Base-by-base conservation (phyloP, 2,888 invertebrate genomes). In the Napeogenes inachia region DNA sequence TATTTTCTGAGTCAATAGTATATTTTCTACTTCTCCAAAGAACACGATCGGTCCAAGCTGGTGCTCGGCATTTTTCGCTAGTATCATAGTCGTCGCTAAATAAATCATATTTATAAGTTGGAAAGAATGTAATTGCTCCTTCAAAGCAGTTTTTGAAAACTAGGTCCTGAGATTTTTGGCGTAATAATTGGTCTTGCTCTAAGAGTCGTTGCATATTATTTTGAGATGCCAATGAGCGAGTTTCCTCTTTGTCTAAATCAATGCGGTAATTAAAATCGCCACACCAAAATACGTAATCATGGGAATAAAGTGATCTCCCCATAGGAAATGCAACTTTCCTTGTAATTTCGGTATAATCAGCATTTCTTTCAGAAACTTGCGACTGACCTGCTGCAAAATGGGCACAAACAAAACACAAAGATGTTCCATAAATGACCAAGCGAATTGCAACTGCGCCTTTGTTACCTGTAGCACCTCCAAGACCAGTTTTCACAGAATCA, bases 71-170 rank as follows among this genome's bases (percentile, higher is more conserved):
- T 86, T 99, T 99, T 81, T 99, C 99, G 79, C 99, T 99, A 0
- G 99, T 99, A 82, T 99, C 99, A 81, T 99, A 99, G 85, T 99
- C 99, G 81, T 99, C 98, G 75, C 98, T 98, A 82, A 99, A 99
- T 61, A 99, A 90, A 89, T 99, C 99, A 81, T 99, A 99, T 81
- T 99, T 99, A 84, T 99, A 99, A 0, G 99, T 99, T 0, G 99
- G 99, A 13, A 96, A 93, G 82, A 99, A 99, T 54, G 92, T 94
- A 45, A 99, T 94, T 59, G 95, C 94, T 0, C 98, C 99, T 90
- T 99, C 99, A 60, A 94, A 92, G 80, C 98, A 99, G 75, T 97
- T 97, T 77, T 95, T 95, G 79, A 99, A 99, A 2, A 97, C 96
- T 78, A 95, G 93, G 32, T 94, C 95, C 68, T 94, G 94, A 50